Percentiles rank a stretch among this genome's conserved stretches.
Evolutionary conservation across 2,797 vertebrate species (phyloP).

Genomic region (Artibeus lituratus): DNA sequence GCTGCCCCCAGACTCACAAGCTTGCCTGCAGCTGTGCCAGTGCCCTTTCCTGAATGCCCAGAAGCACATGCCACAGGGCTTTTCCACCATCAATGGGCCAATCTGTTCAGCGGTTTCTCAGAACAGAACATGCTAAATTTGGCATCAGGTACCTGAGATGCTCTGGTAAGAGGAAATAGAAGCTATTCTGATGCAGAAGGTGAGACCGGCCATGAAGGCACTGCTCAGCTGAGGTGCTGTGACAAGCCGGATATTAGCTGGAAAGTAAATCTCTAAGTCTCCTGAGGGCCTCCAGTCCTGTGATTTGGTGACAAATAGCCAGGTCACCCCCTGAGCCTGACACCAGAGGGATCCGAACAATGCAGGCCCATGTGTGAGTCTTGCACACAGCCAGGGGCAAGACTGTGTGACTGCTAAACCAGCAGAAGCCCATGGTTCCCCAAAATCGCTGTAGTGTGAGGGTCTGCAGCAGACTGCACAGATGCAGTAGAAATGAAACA

Average conservation of each 20-base stretch:
- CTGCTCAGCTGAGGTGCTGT: neutral
- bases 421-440: neutral
- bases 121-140: slow-evolving; percentile 67
- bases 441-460: neutral
- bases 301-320: slow-evolving; percentile 1
- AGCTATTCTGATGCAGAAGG: neutral
- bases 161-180: slow-evolving; percentile 28
- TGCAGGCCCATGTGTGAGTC: neutral
- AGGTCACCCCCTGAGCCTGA: neutral
- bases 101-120: slow-evolving; percentile 51
- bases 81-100: slow-evolving; percentile 47
- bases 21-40: neutral
- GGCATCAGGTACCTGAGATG: slow-evolving; percentile 55
- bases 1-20: neutral
- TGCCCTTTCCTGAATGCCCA: slow-evolving; percentile 11
- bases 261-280: neutral
- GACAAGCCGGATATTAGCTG: neutral
- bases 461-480: neutral
- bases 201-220: neutral
- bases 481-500: neutral
- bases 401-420: neutral
- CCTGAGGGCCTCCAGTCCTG: neutral
- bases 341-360: neutral
- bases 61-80: slow-evolving; percentile 30
- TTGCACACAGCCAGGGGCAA: slow-evolving; percentile 2